These are phyloP conservation scores for Vulpes vulpes DNA, from an alignment of 2,113 vertebrate genomes.

Conservation along the genomic window DNA sequence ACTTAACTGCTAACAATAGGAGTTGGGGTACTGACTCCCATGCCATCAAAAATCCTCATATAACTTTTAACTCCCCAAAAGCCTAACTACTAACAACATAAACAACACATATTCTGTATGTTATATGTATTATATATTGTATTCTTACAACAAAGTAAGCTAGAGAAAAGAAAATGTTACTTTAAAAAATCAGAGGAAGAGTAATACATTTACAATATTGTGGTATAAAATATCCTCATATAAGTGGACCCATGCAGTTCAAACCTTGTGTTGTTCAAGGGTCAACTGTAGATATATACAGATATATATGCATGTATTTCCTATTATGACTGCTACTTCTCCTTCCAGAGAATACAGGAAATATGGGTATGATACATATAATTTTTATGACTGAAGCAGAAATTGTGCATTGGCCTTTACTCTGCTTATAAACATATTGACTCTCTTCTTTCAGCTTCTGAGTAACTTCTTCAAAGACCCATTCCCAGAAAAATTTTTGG, in stretches of 20 bases:
- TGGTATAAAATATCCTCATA: not conserved
- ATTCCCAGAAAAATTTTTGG: constrained; percentile 78
- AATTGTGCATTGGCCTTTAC: not conserved
- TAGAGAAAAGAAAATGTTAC: not conserved
- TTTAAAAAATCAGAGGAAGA: not conserved
- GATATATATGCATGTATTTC: not conserved
- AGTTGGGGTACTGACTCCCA: not conserved
- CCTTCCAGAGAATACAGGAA: not conserved
- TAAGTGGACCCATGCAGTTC: not conserved
- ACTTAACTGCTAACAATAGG: not conserved
- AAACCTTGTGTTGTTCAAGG: not conserved
- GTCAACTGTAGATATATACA: not conserved
- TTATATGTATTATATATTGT: not conserved
- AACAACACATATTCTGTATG: not conserved
- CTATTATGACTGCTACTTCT: not conserved
- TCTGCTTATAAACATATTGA: not conserved
- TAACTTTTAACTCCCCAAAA: not conserved
- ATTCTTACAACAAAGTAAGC: not conserved
- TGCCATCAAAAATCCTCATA: not conserved
- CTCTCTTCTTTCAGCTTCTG: constrained; percentile 69
- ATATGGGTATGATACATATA: too few relatives aligned
- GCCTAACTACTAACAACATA: not conserved
- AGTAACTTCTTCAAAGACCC: constrained; percentile 73
- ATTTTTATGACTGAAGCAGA: not conserved
- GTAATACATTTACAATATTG: not conserved